Base-by-base conservation (phyloP, 2,113 vertebrate genomes). In the Ellobius talpinus region DNA sequence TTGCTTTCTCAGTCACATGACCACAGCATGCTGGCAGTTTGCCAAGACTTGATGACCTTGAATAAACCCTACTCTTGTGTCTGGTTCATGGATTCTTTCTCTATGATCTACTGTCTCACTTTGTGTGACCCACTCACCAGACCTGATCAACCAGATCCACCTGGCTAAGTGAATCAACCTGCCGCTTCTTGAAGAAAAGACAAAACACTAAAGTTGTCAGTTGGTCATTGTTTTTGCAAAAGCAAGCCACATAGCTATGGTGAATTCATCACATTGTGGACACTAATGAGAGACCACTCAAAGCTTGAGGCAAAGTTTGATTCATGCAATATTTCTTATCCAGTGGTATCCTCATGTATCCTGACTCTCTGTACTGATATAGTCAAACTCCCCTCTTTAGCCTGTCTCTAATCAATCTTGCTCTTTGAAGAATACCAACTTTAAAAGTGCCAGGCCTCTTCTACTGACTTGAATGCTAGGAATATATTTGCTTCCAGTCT, bases 161-260 rank as follows among this genome's bases (percentile, higher is more conserved):
- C 33, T 23, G 1, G 5, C 16, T 31, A 31, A 68, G 17, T 36
- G 4, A 23, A 23, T 3, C 2, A 86, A 2, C 31, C 3, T 2
- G 4, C 2, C 1, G 2, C 17, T 68, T 66, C 39, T 33, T 66
- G 29, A 86, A 36, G 16, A 36, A 36, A 11, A 66, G 23, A 33
- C 8, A 36, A 36, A 5, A 66, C 33, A 1, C 7, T 12, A 31
- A 19, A 66, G 39, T 45, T 19, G 24, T 86, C 61, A 66, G 14
- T 65, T 65, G 7, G 26, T 29, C 74, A 13, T 77, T 47, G 26
- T 31, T 65, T 66, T 86, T 36, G 17, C 9, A 42, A 68, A 45
- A 33, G 1, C 29, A 86, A 86, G 31, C 8, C 42, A 12, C 42
- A 33, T 47, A 42, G 4, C 39, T 9, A 47, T 47, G 61, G 17